Percentiles rank a stretch among this genome's conserved stretches.
Evolutionary conservation across 2,888 invertebrate species (phyloP).

Genomic region (Andrena bicolor): DNA sequence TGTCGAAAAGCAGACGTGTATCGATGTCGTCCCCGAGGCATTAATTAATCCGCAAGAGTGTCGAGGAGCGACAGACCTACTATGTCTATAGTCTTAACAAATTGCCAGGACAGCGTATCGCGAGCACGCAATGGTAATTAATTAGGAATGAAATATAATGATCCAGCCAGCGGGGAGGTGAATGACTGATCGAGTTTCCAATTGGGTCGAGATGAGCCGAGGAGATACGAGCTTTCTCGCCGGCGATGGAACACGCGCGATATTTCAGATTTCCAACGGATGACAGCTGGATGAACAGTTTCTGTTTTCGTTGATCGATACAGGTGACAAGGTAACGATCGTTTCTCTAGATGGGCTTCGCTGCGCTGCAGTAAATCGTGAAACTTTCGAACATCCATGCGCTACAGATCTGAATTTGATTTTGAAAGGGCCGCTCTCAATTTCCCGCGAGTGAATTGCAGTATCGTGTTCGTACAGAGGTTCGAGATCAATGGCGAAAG

Average conservation of each 20-base stretch:
- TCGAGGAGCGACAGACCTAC: conserved; percentile 35
- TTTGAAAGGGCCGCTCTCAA: background rate
- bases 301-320: background rate
- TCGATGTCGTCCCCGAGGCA: conserved; percentile 39
- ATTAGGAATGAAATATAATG: conserved; percentile 58
- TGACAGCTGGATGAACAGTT: conserved; percentile 14
- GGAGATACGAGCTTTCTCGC: conserved; percentile 20
- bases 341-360: background rate
- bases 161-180: conserved; percentile 48
- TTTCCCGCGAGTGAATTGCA: background rate
- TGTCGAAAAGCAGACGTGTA: conserved; percentile 47
- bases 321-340: background rate
- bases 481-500: background rate
- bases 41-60: conserved; percentile 61
- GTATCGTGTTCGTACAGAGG: background rate
- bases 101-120: conserved; percentile 36
- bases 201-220: conserved; percentile 39
- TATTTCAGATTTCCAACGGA: conserved; percentile 8
- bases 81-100: conserved; percentile 41
- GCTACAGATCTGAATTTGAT: background rate
- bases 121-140: conserved; percentile 50
- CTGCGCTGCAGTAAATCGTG: background rate
- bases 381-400: background rate
- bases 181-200: conserved; percentile 58
- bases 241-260: conserved; percentile 35